A percentile compares a stretch with the other conserved stretches of the same genome.
Conservation (phyloP, 2,888 invertebrate species). For the Epistrophe eligans region DNA sequence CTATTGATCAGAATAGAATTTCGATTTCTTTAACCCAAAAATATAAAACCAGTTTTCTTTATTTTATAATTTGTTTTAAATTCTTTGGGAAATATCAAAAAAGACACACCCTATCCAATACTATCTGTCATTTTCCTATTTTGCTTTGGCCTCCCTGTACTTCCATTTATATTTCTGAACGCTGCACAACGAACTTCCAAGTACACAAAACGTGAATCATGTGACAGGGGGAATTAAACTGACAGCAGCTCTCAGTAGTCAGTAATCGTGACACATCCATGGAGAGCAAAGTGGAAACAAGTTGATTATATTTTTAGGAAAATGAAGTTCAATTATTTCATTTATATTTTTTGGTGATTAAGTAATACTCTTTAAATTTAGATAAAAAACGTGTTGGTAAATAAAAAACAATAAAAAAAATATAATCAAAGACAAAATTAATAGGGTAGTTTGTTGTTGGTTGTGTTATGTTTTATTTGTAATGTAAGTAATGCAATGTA, state of each 20-base stretch:
- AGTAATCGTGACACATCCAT: conserved; percentile 74
- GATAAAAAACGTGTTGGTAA: conserved; percentile 69
- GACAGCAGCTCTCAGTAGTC: conserved; percentile 73
- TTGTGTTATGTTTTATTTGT: conserved; percentile 76
- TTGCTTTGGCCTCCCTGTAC: conserved; percentile 22
- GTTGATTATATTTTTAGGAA: conserved; percentile 70
- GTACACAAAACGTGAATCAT: conserved; percentile 71
- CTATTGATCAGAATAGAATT: not conserved
- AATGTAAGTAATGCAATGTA: conserved; percentile 75
- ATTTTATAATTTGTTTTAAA: not conserved
- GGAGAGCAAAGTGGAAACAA: conserved; percentile 65
- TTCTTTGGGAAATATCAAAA: not conserved
- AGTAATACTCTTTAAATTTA: conserved; percentile 64
- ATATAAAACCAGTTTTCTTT: not conserved
- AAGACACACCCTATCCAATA: conserved; percentile 61
- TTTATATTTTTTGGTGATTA: conserved; percentile 71
- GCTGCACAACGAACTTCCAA: conserved; percentile 17
- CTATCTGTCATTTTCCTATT: conserved; percentile 29
- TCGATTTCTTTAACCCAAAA: not conserved
- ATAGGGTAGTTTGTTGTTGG: conserved; percentile 76
- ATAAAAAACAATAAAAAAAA: conserved; percentile 55
- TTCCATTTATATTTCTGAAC: conserved; percentile 51
- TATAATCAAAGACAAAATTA: conserved; percentile 47
- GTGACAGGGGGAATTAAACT: conserved; percentile 64
- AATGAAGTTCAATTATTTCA: conserved; percentile 61